Evolutionary conservation across 2,797 vertebrate genomes (phyloP), one percentile per base, ranked within the genome.

Genomic region (Falco peregrinus): DNA sequence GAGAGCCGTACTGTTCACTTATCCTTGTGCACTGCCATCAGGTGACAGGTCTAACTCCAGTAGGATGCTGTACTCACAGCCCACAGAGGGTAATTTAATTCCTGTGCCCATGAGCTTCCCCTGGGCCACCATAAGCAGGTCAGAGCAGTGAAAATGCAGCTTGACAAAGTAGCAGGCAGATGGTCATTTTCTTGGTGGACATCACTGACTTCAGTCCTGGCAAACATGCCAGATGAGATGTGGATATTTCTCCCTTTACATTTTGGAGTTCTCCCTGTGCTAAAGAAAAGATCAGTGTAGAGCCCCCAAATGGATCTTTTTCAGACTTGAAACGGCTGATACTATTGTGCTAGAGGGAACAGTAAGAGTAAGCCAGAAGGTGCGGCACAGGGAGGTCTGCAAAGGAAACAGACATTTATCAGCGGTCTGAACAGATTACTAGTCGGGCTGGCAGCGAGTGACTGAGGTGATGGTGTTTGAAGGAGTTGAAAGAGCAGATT

Each of bases 141-240:
- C 24, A 61, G n/a, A 43, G 24, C 37, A 61, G 22, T 6, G n/a
- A 67, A 71, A 67, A 67, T 0, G 0, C 29, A 61, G 11, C 74
- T 71, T 24, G 16, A 61, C 35, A 41, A 47, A 28, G 37, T 3
- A 50, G 50, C 16, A 65, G n/a, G 28, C 31, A 71, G 31, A 17
- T 5, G 5, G 11, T 24, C 31, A n/a, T 35, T 84, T 77, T 53
- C 18, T 39, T 60, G 14, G n/a, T 37, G 25, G n/a, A 61, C 26
- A 33, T 21, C 33, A 11, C 0, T n/a, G 54, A 48, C 43, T 54
- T 50, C 48, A 45, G 29, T 35, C 39, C 43, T 64, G 22, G 18
- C 35, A 76, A 54, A 39, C 0, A 0, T 14, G 13, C 50, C 53
- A 60, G 48, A 29, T 13, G 5, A 67, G 22, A 67, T 18, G 6